Base-by-base conservation (phyloP, 1,140 invertebrate species). In the Drosophila sulfurigaster region DNA sequence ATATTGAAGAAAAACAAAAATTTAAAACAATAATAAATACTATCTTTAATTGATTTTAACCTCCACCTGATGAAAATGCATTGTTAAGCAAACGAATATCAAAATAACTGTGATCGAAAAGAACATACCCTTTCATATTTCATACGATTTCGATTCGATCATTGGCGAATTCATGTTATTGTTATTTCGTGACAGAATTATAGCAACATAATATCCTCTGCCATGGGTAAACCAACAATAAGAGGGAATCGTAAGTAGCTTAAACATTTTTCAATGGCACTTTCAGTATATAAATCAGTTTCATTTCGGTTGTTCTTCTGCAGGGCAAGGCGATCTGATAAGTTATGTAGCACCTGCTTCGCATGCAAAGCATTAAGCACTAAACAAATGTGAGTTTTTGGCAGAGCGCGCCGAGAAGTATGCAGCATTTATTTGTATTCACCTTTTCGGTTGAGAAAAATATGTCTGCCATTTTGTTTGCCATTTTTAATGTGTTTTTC, bases 381-480 rank as follows among this genome's bases (percentile, higher is more conserved):
- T 88, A 88, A 87, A 82, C 83, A 87, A 87, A 87, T 87, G 83
- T 87, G 83, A 54, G 75, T 79, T 79, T 86, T 70, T 59, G 49
- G 35, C 69, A 51, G 60, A 60, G 72, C 62, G 65, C 73, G 60
- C 75, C 45, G 45, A 70, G 59, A 70, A 78, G 65, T 75, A 66
- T 62, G 70, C 75, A 51, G 13, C 60, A 48, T 59, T 87, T 75
- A 59, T 70, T 79, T 63, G 86, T 76, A 82, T 82, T 82, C 74
- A 89, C 83, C 78, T 89, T 64, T 71, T 77, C 41, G 83, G 59
- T 59, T 58, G 66, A 45, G 63, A 68, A 80, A 87, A 87, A 88
- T 88, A 88, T 88, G 82, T 88, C 86, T 87, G 82, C 82, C 82
- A 87, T 87, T 87, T 87, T 88, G 83, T 89, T 89, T 88, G 83